Conservation (phyloP, 2,113 vertebrate species). For the Sarotherodon lohbergeri region DNA sequence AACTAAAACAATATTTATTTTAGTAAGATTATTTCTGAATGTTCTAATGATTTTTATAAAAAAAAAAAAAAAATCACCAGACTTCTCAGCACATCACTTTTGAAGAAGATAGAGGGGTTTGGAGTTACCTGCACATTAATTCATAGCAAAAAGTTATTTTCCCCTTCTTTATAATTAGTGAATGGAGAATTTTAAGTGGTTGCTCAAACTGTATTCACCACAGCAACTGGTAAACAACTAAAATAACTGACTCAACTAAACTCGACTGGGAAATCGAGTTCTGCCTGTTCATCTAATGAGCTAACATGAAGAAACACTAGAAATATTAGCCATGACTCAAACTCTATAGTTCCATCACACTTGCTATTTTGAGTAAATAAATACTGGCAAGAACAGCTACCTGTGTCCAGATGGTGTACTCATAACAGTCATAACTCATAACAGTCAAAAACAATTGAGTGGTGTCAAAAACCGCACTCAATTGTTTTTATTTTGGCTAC, state of each 20-base stretch:
- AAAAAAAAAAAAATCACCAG: background rate
- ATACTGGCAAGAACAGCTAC: background rate
- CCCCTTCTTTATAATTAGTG: background rate
- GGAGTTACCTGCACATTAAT: too few species aligned
- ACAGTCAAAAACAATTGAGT: accelerated
- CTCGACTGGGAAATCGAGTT: background rate
- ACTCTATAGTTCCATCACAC: background rate
- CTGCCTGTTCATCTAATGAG: background rate
- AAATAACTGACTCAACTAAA: background rate
- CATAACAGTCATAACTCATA: background rate
- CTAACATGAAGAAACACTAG: background rate
- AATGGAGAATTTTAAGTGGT: background rate
- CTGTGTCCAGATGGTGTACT: background rate
- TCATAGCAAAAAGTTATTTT: background rate
- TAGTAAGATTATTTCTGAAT: background rate
- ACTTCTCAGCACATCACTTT: background rate
- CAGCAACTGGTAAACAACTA: background rate
- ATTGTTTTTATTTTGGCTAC: background rate
- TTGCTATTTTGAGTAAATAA: background rate
- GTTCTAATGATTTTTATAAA: background rate
- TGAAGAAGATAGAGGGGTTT: background rate
- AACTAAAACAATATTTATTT: background rate
- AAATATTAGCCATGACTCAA: background rate
- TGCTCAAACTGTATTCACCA: background rate
- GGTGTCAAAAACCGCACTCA: background rate